These are phyloP conservation scores for Cotesia congregata DNA, from an alignment of 2,888 invertebrate genomes.

Conservation along the genomic window DNA sequence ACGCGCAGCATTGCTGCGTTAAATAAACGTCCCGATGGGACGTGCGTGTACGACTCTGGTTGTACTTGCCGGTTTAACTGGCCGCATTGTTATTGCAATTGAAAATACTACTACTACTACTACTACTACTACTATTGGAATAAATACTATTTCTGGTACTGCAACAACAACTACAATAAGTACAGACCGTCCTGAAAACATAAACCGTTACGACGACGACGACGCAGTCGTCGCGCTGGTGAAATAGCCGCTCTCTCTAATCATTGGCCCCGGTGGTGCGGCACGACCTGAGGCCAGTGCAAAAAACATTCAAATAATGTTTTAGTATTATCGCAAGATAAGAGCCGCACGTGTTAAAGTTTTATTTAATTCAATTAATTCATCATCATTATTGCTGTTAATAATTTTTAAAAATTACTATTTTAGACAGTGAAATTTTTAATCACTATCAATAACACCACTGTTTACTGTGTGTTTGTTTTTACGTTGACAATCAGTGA, in stretches of 20 bases:
- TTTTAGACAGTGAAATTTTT: no score
- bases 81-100: slow-evolving; percentile 12
- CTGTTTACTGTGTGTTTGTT: neutral
- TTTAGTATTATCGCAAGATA: slow-evolving; percentile 26
- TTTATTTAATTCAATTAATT: slow-evolving; percentile 20
- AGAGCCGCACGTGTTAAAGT: slow-evolving; percentile 31
- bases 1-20: slow-evolving; percentile 40
- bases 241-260: slow-evolving; percentile 52
- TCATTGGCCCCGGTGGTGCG: slow-evolving; percentile 41
- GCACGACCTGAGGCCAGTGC: slow-evolving; percentile 42
- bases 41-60: slow-evolving; percentile 59
- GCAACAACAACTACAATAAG: neutral
- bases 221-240: slow-evolving; percentile 49
- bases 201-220: slow-evolving; percentile 46
- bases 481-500: slow-evolving; percentile 17
- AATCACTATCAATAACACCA: neutral
- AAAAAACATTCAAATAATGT: slow-evolving; percentile 57
- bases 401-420: no score
- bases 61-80: slow-evolving; percentile 60
- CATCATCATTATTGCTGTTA: no score
- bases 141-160: neutral
- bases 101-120: neutral
- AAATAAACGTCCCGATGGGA: slow-evolving; percentile 56
- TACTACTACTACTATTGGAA: neutral
- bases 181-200: slow-evolving; percentile 63